Evolutionary conservation across 2,797 vertebrate species (phyloP).

Genomic region (Streptopelia turtur): DNA sequence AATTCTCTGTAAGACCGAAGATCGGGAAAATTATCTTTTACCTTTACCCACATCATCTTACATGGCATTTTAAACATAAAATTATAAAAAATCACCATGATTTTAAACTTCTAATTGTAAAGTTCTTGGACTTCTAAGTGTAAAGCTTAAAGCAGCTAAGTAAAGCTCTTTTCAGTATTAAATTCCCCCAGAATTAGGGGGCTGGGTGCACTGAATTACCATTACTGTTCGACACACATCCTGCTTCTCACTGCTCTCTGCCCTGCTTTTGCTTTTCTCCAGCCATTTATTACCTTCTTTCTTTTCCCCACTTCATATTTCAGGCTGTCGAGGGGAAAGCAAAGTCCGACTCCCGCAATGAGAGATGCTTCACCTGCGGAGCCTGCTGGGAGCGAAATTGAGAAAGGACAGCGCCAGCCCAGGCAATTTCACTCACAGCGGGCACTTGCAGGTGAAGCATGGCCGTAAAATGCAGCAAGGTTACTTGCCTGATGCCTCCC

Average conservation of each 20-base stretch:
- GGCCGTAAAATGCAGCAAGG: background rate
- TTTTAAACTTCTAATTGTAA: background rate
- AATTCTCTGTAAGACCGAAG: background rate
- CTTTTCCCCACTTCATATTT: background rate
- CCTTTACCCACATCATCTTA: background rate
- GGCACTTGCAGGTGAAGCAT: constrained; percentile 34
- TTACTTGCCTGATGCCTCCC: background rate
- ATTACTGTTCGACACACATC: background rate
- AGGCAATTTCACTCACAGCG: constrained; percentile 45
- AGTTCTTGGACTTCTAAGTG: background rate
- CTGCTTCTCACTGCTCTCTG: background rate
- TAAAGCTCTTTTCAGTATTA: background rate
- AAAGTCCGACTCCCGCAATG: background rate
- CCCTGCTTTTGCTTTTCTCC: constrained; percentile 8
- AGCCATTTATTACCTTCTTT: background rate
- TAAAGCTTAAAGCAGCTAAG: background rate
- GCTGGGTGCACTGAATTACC: background rate
- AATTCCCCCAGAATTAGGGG: background rate
- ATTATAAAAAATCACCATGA: background rate
- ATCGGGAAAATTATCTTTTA: background rate
- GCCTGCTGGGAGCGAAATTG: constrained; percentile 43
- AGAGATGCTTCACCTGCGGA: constrained; percentile 28
- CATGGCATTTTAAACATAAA: background rate
- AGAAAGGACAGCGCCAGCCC: background rate
- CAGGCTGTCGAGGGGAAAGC: constrained; percentile 26